Conservation (phyloP, 53 echinoderm and acorn worm species). For the Crossaster papposus region DNA sequence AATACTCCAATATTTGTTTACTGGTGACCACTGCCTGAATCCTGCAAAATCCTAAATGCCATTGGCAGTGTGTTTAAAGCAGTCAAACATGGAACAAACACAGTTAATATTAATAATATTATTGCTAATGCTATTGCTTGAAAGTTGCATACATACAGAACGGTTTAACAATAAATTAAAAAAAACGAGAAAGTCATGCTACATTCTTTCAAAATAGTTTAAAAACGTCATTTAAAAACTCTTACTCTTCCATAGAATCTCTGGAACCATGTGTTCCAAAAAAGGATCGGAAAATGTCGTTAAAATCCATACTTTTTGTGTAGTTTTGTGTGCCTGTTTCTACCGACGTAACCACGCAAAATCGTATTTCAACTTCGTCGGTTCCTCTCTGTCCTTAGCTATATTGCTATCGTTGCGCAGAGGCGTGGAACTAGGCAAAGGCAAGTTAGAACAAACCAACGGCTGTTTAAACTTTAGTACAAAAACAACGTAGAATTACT, state of each 20-base stretch:
- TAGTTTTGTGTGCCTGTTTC: background rate
- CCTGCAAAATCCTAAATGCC: no score
- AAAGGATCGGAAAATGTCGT: conserved; percentile 62
- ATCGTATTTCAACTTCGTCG: background rate
- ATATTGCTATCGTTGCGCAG: background rate
- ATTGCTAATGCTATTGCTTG: no score
- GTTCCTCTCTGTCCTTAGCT: background rate
- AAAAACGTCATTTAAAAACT: background rate
- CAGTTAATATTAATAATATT: no score
- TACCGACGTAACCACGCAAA: background rate
- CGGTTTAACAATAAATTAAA: no score
- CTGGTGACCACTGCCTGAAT: no score
- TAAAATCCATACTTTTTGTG: conserved; percentile 52
- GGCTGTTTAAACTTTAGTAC: background rate
- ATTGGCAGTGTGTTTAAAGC: no score
- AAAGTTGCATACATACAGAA: no score
- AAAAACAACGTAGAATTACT: background rate
- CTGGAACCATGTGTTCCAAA: conserved; percentile 46
- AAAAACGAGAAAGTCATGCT: no score
- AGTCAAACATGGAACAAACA: no score
- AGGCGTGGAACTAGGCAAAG: background rate
- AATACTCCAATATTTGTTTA: no score
- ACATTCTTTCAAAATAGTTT: no score
- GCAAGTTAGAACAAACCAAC: background rate
- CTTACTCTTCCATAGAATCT: conserved; percentile 50